These are phyloP conservation scores for Drosophila macrothrix DNA, from an alignment of 2,888 invertebrate species.

Conservation along the genomic window DNA sequence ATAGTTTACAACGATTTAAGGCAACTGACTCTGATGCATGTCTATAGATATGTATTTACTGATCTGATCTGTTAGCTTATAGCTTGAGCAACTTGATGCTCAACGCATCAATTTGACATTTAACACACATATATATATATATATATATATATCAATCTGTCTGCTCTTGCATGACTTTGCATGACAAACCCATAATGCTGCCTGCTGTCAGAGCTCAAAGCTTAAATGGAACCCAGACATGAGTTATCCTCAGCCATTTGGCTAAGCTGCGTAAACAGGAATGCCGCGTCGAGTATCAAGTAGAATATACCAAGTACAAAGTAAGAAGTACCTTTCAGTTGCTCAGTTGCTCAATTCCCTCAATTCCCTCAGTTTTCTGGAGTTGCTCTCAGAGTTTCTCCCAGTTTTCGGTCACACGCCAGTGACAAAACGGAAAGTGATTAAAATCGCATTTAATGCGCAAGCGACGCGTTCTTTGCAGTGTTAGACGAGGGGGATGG, in stretches of 20 bases:
- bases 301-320: not conserved
- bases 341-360: not conserved
- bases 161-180: not conserved
- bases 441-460: conserved; percentile 82
- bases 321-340: not conserved
- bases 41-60: not conserved
- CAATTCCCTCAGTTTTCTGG: not conserved
- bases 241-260: conserved; percentile 5
- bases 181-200: not conserved
- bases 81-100: not conserved
- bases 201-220: no score
- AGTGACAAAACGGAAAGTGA: conserved; percentile 77
- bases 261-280: not conserved
- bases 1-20: not conserved
- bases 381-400: conserved; percentile 12
- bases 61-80: not conserved
- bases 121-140: not conserved
- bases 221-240: conserved; percentile 13
- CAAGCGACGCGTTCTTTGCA: conserved; percentile 48
- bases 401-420: conserved; percentile 45
- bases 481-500: not conserved
- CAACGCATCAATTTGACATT: not conserved
- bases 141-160: not conserved
- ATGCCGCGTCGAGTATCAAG: not conserved
- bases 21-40: not conserved